phyloP scores from a whole-genome alignment of 2,797 vertebrate species.

The Macropus fuliginosus region DNA sequence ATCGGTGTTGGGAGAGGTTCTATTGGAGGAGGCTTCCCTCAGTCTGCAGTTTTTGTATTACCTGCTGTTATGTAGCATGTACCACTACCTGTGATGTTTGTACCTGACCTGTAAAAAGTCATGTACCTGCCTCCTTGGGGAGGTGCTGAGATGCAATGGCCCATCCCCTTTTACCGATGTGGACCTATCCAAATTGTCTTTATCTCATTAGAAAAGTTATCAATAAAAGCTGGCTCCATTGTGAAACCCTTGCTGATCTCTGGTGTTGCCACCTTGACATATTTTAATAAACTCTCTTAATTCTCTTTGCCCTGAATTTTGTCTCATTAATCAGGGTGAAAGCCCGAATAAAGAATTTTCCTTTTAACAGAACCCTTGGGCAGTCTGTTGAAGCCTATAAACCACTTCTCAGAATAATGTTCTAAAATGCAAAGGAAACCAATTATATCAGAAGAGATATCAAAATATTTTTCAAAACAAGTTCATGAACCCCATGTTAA shows the following conservation, averaged over 20 bases:
- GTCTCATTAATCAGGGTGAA: not conserved
- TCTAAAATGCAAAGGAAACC: not conserved
- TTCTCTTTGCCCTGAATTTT: not conserved
- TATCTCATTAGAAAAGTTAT: not conserved
- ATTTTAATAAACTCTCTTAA: not conserved
- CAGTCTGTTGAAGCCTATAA: not conserved
- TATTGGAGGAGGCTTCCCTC: not conserved
- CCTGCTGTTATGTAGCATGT: not conserved
- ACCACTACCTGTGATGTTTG: not conserved
- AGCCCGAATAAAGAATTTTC: not conserved
- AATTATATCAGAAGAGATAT: not conserved
- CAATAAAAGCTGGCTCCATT: not conserved
- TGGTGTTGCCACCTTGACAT: not conserved
- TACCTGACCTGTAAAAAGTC: not conserved
- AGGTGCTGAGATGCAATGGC: not conserved
- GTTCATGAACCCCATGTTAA: not conserved
- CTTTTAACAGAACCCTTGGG: not conserved
- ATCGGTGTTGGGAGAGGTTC: not conserved
- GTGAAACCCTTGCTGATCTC: not conserved
- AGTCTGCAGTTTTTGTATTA: not conserved
- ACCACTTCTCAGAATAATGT: not conserved
- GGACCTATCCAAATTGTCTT: not conserved
- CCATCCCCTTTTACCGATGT: not conserved
- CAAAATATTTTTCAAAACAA: not conserved
- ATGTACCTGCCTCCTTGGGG: not conserved